Evolutionary conservation across 2,113 vertebrate genomes (phyloP).

Genomic region (Cyphomyrus plagiostoma): DNA sequence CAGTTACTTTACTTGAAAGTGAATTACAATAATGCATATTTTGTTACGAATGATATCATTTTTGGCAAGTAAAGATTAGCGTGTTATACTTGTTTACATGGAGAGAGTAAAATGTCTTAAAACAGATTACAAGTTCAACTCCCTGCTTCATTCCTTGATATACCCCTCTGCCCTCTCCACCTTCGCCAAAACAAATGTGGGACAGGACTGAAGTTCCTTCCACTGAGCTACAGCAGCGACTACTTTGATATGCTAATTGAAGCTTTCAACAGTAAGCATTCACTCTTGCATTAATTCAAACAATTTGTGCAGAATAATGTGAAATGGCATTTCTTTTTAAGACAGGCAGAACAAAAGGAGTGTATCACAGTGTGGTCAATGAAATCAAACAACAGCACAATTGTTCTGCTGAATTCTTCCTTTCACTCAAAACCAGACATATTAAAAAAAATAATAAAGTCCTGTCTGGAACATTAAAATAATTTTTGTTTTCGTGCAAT

Average conservation of each 20-base stretch:
- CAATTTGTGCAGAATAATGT: slow-evolving; percentile 75
- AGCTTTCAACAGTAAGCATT: slow-evolving; percentile 83
- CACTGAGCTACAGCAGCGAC: slow-evolving; percentile 73
- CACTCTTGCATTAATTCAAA: slow-evolving; percentile 83
- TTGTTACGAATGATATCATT: neutral
- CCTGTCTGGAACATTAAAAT: slow-evolving; percentile 19
- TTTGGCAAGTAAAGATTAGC: neutral
- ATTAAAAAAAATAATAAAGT: slow-evolving; percentile 9
- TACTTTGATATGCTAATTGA: slow-evolving; percentile 94
- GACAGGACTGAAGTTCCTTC: slow-evolving; percentile 73
- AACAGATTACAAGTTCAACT: slow-evolving; percentile 67
- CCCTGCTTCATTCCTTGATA: slow-evolving; percentile 65
- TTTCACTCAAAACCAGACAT: slow-evolving; percentile 23
- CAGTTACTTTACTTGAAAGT: neutral
- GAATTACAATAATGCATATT: neutral
- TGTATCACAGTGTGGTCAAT: slow-evolving; percentile 51
- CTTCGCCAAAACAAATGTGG: slow-evolving; percentile 77
- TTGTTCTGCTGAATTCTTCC: slow-evolving; percentile 57
- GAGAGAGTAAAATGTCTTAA: slow-evolving; percentile 69
- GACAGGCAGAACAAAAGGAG: slow-evolving; percentile 63
- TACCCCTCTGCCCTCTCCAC: slow-evolving; percentile 69
- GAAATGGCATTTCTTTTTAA: slow-evolving; percentile 70
- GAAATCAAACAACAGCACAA: slow-evolving; percentile 58
- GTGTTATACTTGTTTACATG: slow-evolving; percentile 44
- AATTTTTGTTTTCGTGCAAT: neutral